These are phyloP conservation scores for Corbicula japonica DNA, from an alignment of 2,888 invertebrate genomes.

Conservation along the genomic window DNA sequence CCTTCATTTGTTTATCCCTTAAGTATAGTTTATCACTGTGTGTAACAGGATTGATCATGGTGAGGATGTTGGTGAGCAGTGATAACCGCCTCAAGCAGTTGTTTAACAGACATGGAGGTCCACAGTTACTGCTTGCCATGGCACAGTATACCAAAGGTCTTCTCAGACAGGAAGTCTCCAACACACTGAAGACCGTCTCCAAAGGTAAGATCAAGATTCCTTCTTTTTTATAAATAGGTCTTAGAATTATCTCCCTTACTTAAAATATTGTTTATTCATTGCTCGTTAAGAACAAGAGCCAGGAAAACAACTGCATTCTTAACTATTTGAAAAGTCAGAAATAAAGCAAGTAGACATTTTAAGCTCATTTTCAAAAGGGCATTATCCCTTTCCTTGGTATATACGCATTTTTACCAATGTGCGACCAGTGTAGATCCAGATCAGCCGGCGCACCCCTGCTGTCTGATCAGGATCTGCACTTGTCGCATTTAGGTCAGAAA, in stretches of 20 bases:
- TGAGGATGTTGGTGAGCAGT: conserved; percentile 73
- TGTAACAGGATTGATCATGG: conserved; percentile 74
- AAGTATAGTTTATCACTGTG: neutral
- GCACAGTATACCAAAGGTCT: conserved; percentile 67
- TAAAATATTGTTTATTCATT: neutral
- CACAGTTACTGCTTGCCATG: conserved; percentile 76
- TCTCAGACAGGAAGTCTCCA: conserved; percentile 71
- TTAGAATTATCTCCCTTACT: neutral
- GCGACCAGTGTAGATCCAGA: no score
- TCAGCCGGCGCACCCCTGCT: no score
- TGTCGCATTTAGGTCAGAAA: no score
- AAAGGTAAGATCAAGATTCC: conserved; percentile 60
- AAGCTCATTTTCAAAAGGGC: no score
- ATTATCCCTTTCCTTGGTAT: no score
- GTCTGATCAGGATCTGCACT: no score
- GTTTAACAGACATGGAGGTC: conserved; percentile 78
- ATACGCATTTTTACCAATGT: no score
- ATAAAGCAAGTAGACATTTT: no score
- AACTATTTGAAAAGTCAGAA: no score
- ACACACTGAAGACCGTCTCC: conserved; percentile 73
- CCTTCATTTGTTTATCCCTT: neutral
- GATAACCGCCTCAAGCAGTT: conserved; percentile 75
- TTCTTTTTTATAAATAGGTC: neutral
- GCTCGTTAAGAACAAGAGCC: neutral
- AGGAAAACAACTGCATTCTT: neutral